Base-by-base conservation (phyloP, 2,797 vertebrate species). In the Eidolon dupreanum region DNA sequence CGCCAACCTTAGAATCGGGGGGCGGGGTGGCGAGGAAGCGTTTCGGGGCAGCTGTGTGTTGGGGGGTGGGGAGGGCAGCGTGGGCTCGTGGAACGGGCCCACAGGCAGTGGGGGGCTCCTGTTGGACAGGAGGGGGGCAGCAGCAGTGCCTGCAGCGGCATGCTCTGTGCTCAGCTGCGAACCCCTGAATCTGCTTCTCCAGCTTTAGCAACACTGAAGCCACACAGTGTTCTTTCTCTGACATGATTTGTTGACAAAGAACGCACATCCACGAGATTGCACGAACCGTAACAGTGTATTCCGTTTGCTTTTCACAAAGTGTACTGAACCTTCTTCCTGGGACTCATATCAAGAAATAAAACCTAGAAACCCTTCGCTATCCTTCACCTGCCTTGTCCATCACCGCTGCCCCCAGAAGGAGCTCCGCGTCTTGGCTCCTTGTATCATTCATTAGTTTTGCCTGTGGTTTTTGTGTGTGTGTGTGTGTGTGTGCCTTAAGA, bases 121-220 rank as follows among this genome's bases (percentile, higher is more conserved):
- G 53, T 8, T 6, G 53, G 53, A 55, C 19, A 22, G 53, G 19
- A 8, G 1, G 8, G 24, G 36, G 13, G 8, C 24, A 9, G 3
- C 53, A 1, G 22, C 1, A 13, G 46, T 13, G 0, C 6, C 33
- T n/a, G 26, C 13, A 0, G 15, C 38, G 8, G 46, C 28, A 6
- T 1, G 9, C 51, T 36, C 43, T 11, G 51, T 49, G 1, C n/a
- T 7, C 61, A 31, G 33, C 20, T 8, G 13, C 12, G 43, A 33
- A n/a, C 63, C 77, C 49, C 10, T 0, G 49, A 36, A 9, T 51
- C 51, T 36, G n/a, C 26, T 41, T 51, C 28, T 43, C 46, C 75
- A 65, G 66, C 46, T 36, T 55, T 20, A 6, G 77, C 55, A 31
- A 73, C 8, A 19, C 31, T 10, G 2, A 19, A 83, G n/a, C 26